Conservation (phyloP, 2,113 vertebrate species). For the Beaufortia kweichowensis region DNA sequence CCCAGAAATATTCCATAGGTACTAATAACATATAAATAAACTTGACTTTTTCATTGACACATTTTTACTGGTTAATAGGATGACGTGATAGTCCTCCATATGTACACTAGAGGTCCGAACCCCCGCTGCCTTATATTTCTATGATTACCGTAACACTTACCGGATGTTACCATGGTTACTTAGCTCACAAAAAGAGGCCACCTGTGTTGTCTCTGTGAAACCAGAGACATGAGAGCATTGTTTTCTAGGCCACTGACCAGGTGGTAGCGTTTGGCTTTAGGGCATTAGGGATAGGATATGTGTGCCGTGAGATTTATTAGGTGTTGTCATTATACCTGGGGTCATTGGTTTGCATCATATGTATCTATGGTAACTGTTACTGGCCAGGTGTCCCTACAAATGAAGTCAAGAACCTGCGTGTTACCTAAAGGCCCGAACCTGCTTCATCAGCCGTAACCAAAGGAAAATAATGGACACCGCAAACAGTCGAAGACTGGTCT, state of each 20-base stretch:
- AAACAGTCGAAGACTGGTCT: conserved; percentile 63
- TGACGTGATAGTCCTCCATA: too few relatives aligned
- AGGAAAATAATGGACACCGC: conserved; percentile 69
- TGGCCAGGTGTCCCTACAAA: conserved; percentile 17
- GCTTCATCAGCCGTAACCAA: conserved; percentile 74
- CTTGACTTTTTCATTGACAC: too few relatives aligned
- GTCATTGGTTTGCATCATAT: neutral
- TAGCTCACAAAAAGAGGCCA: conserved; percentile 2
- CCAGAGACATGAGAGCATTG: conserved; percentile 26
- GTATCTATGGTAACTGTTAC: conserved; percentile 38
- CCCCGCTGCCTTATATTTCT: conserved; percentile 28
- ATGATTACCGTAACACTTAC: conserved; percentile 38
- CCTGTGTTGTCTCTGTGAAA: conserved; percentile 39
- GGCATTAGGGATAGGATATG: neutral
- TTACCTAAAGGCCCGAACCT: conserved; percentile 73
- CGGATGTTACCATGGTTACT: conserved; percentile 42
- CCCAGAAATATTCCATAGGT: too few relatives aligned
- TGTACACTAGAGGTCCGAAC: neutral
- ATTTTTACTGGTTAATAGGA: too few relatives aligned
- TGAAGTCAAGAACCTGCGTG: neutral
- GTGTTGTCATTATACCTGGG: conserved; percentile 27
- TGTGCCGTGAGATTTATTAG: neutral
- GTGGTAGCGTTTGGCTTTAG: conserved; percentile 37
- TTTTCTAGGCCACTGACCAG: conserved; percentile 33
- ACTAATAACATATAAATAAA: too few relatives aligned